Evolutionary conservation across 2,888 invertebrate genomes (phyloP).

Genomic region (Urechis unicinctus): DNA sequence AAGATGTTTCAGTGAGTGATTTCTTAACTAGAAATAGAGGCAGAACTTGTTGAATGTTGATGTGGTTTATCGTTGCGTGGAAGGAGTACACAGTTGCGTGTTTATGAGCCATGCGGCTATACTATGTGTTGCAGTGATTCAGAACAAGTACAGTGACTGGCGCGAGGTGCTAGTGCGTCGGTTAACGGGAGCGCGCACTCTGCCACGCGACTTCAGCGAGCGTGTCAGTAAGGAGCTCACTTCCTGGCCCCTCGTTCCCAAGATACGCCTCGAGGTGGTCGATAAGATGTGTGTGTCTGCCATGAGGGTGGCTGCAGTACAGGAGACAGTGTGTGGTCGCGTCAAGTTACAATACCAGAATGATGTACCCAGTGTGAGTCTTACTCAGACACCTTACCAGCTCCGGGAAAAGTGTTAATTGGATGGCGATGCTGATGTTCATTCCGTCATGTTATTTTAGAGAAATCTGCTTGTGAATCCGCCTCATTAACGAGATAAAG

Average conservation of each 20-base stretch:
- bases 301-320: constrained; percentile 77
- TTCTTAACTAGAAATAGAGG: too few species aligned
- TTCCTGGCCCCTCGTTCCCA: constrained; percentile 50
- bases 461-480: too few species aligned
- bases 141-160: constrained; percentile 91
- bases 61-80: background rate
- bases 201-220: constrained; percentile 85
- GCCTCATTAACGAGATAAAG: too few species aligned
- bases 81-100: too few species aligned
- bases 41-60: background rate
- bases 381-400: too few species aligned
- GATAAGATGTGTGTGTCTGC: constrained; percentile 93
- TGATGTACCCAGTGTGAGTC: too few species aligned
- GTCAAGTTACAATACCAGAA: constrained; percentile 73
- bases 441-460: too few species aligned
- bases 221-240: constrained; percentile 58
- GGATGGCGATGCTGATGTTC: too few species aligned
- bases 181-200: constrained; percentile 87
- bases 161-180: constrained; percentile 87
- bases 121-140: constrained; percentile 60
- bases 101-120: too few species aligned
- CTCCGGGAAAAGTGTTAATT: too few species aligned
- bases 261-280: constrained; percentile 84
- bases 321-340: constrained; percentile 85
- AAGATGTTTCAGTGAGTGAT: too few species aligned